These are phyloP conservation scores for Brachyptera putata DNA, from an alignment of 2,888 invertebrate species.

Conservation along the genomic window DNA sequence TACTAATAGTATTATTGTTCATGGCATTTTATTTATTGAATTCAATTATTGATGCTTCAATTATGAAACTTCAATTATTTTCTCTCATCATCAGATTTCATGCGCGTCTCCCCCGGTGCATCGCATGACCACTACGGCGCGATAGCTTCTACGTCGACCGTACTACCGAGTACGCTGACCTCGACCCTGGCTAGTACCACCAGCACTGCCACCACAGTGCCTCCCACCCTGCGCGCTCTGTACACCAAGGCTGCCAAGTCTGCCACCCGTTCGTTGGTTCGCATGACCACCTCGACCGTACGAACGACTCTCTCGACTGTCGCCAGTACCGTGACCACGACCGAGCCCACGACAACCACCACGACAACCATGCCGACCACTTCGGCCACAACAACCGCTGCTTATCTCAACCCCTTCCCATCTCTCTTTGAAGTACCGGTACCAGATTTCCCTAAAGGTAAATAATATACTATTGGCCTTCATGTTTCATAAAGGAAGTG, in stretches of 20 bases:
- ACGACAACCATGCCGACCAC: conserved; percentile 48
- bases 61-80: no score
- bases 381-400: conserved; percentile 46
- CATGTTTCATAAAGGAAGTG: no score
- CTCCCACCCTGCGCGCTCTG: conserved; percentile 37
- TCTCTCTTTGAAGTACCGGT: conserved; percentile 22
- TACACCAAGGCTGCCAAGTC: conserved; percentile 46
- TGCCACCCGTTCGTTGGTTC: conserved; percentile 48
- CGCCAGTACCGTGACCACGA: conserved; percentile 43
- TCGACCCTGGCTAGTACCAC: conserved; percentile 50
- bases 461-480: not conserved
- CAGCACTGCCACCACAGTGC: conserved; percentile 44
- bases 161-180: conserved; percentile 45
- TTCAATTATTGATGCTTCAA: no score
- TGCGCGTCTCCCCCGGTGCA: conserved; percentile 20
- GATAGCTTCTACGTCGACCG: conserved; percentile 49
- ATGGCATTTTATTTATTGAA: no score
- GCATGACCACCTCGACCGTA: conserved; percentile 41
- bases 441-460: conserved; percentile 25
- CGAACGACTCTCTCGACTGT: conserved; percentile 40
- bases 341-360: conserved; percentile 42
- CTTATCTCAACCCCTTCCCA: conserved; percentile 45
- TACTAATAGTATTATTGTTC: no score
- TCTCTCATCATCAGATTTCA: conserved; percentile 23
- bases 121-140: not conserved